phyloP scores from a whole-genome alignment of 2,888 invertebrate genomes.

The Entomobrya proxima region DNA sequence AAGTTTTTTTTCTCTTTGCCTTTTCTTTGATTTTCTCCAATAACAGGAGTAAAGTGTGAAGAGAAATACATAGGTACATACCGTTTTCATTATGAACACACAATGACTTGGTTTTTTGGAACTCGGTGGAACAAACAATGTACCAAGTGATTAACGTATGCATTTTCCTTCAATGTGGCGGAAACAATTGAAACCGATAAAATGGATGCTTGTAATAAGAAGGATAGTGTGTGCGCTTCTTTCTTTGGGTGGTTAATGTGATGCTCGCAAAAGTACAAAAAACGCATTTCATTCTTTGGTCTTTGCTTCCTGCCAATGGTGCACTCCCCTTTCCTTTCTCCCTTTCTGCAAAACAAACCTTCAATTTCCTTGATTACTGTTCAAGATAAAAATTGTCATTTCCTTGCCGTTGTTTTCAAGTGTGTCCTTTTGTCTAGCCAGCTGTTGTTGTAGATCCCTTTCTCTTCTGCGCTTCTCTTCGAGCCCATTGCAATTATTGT shows the following conservation, averaged over 20 bases:
- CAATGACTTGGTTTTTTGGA: background rate
- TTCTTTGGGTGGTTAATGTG: background rate
- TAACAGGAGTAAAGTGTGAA: no score
- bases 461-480: background rate
- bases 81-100: background rate
- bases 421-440: background rate
- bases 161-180: background rate
- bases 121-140: slow-evolving; percentile 3
- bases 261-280: background rate
- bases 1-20: background rate
- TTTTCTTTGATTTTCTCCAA: background rate
- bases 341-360: background rate
- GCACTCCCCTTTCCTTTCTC: slow-evolving; percentile 12
- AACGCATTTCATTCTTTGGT: background rate
- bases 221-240: no score
- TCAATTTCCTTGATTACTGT: slow-evolving; percentile 49
- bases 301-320: background rate
- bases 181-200: slow-evolving; percentile 12
- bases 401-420: slow-evolving; percentile 1
- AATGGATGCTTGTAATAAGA: background rate
- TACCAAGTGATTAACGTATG: slow-evolving; percentile 26
- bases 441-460: background rate
- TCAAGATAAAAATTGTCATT: background rate
- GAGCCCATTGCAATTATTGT: background rate
- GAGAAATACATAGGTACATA: background rate